phyloP scores from a whole-genome alignment of 2,797 vertebrate genomes.

The Apogon hyalosoma region DNA sequence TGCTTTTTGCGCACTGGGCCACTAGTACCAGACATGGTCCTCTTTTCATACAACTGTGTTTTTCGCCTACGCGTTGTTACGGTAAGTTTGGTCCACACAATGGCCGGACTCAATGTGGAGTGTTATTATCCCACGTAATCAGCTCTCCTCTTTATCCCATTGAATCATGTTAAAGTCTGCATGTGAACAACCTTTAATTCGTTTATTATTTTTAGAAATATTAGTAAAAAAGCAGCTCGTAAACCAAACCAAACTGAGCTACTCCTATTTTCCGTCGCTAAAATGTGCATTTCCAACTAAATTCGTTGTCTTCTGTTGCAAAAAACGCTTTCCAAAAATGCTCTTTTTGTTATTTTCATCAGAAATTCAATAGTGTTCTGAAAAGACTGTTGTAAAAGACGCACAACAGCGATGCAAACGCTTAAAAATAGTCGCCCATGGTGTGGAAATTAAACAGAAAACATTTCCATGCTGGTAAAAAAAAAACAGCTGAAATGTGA shows the following conservation, averaged over 20 bases:
- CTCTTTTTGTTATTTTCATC: not conserved
- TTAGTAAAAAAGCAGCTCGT: not conserved
- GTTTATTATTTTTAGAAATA: not conserved
- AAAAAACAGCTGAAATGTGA: too few species aligned
- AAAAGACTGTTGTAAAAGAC: too few species aligned
- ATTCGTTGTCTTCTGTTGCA: not conserved
- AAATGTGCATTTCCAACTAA: not conserved
- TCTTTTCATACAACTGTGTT: constrained; percentile 84
- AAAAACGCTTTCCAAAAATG: not conserved
- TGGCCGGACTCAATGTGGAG: constrained; percentile 69
- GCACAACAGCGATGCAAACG: not conserved
- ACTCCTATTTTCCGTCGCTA: not conserved
- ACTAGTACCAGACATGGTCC: constrained; percentile 81
- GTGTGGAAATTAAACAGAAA: too few species aligned
- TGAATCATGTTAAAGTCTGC: constrained; percentile 1
- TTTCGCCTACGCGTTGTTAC: constrained; percentile 88
- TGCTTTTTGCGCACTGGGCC: constrained; percentile 74
- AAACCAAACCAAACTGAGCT: not conserved
- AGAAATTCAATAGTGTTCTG: constrained; percentile 5
- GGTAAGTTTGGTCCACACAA: constrained; percentile 88
- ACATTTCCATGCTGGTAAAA: too few species aligned
- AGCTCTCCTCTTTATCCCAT: constrained; percentile 21
- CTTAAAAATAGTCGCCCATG: not conserved
- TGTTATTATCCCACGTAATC: constrained; percentile 69
- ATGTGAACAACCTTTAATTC: not conserved